A percentile compares a stretch with the other conserved stretches of the same genome.
Conservation (phyloP, 1,140 invertebrate species). For the Drosophila pectinifera region DNA sequence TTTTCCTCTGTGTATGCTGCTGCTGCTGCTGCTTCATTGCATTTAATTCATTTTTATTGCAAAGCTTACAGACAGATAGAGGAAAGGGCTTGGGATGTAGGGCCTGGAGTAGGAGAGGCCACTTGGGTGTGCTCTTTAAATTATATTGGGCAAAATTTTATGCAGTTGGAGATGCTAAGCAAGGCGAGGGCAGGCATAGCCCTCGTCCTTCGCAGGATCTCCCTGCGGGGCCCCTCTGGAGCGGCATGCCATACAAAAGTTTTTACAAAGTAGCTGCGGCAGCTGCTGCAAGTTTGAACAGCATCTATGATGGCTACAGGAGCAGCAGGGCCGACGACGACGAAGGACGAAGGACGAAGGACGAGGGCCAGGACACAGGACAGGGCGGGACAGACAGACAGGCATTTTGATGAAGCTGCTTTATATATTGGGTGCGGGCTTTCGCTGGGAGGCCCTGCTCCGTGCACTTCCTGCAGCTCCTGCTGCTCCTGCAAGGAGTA, state of each 20-base stretch:
- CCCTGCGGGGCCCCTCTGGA: slow-evolving; percentile 16
- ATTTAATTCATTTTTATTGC: slow-evolving; percentile 84
- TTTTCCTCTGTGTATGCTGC: slow-evolving; percentile 17
- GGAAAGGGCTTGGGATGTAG: slow-evolving; percentile 36
- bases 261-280: slow-evolving; percentile 81
- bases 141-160: slow-evolving; percentile 81
- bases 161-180: slow-evolving; percentile 70
- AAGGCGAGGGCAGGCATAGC: slow-evolving; percentile 31
- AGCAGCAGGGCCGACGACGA: not conserved
- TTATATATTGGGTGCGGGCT: slow-evolving; percentile 67
- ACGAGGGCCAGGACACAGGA: not conserved
- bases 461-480: slow-evolving; percentile 13
- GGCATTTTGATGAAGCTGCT: slow-evolving; percentile 81
- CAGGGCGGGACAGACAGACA: slow-evolving; percentile 41
- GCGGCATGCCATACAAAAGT: slow-evolving; percentile 65
- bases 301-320: slow-evolving; percentile 44
- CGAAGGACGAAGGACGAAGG: slow-evolving; percentile 2
- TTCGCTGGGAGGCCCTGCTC: slow-evolving; percentile 23
- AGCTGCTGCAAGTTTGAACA: slow-evolving; percentile 79
- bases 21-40: slow-evolving; percentile 76
- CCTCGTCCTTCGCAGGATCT: slow-evolving; percentile 2
- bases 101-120: slow-evolving; percentile 54
- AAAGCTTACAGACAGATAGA: slow-evolving; percentile 77
- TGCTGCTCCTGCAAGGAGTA: slow-evolving; percentile 35
- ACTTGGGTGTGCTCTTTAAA: slow-evolving; percentile 78